Percentiles rank a stretch among this genome's conserved stretches.
phyloP scores from a whole-genome alignment of 2,888 invertebrate genomes.

The Ommatoiulus sabulosus region DNA sequence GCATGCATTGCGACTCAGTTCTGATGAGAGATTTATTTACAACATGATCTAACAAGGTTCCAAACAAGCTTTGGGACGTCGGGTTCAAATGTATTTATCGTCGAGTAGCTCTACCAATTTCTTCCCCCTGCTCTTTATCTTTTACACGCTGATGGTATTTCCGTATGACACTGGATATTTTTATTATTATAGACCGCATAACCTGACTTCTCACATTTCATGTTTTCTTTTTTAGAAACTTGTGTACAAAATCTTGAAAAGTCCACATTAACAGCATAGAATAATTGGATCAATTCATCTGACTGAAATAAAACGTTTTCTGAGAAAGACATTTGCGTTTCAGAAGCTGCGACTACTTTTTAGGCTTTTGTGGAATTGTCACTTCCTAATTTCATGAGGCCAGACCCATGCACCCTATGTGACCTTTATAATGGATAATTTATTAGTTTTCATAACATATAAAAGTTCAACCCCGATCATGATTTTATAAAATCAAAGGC shows the following conservation, averaged over 20 bases:
- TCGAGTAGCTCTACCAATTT: slow-evolving; percentile 32
- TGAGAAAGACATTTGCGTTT: slow-evolving; percentile 16
- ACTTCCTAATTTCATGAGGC: too few relatives aligned
- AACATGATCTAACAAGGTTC: background rate
- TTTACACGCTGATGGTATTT: slow-evolving; percentile 9
- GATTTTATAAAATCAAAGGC: too few relatives aligned
- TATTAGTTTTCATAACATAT: background rate
- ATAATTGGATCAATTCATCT: slow-evolving; percentile 25
- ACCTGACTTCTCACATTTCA: slow-evolving; percentile 17
- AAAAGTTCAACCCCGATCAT: too few relatives aligned
- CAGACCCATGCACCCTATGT: too few relatives aligned
- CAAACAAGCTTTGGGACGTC: background rate
- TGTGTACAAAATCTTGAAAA: slow-evolving; percentile 28
- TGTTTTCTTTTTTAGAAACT: slow-evolving; percentile 34
- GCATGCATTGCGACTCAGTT: background rate
- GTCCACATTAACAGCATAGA: slow-evolving; percentile 34
- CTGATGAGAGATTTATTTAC: background rate
- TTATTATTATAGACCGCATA: background rate
- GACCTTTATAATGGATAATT: too few relatives aligned
- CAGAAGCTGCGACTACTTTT: too few relatives aligned
- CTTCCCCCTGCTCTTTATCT: background rate
- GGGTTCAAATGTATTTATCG: background rate
- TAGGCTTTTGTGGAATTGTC: too few relatives aligned
- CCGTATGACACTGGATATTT: slow-evolving; percentile 28
- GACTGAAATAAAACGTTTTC: slow-evolving; percentile 27